Conservation (phyloP, 2,888 invertebrate species). For the Drosophila kuntzei region DNA sequence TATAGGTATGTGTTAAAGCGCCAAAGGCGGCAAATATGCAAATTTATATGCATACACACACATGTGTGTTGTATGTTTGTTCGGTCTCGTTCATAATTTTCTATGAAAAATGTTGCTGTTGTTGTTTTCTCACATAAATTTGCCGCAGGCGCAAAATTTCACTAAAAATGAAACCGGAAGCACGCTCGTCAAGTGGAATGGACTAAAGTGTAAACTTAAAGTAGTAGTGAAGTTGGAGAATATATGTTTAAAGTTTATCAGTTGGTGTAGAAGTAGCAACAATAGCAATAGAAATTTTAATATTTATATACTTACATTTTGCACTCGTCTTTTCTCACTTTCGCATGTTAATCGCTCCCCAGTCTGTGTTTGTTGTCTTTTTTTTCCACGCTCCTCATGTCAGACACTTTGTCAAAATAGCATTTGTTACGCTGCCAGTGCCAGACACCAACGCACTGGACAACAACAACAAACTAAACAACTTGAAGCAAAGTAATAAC, state of each 20-base stretch:
- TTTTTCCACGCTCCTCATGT: conserved; percentile 81
- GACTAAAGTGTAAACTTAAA: conserved; percentile 49
- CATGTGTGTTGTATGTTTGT: conserved; percentile 30
- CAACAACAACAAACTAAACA: conserved; percentile 52
- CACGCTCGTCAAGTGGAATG: conserved; percentile 75
- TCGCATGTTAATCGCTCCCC: conserved; percentile 54
- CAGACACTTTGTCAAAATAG: conserved; percentile 82
- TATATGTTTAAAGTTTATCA: conserved; percentile 59
- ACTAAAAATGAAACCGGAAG: conserved; percentile 80
- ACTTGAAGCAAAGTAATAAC: conserved; percentile 67
- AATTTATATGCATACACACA: conserved; percentile 40
- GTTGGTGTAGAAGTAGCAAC: conserved; percentile 28
- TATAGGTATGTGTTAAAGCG: conserved; percentile 56
- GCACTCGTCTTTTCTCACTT: conserved; percentile 76
- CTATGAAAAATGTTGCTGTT: conserved; percentile 70
- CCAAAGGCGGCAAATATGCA: conserved; percentile 68
- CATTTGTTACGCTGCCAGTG: conserved; percentile 79
- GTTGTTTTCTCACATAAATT: conserved; percentile 78
- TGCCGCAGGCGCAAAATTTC: conserved; percentile 79
- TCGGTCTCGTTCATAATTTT: conserved; percentile 70
- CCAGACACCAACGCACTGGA: conserved; percentile 80
- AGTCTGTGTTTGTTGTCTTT: conserved; percentile 27
- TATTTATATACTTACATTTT: conserved; percentile 57
- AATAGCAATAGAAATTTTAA: conserved; percentile 46
- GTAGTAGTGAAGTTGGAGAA: conserved; percentile 2